Evolutionary conservation across 2,113 vertebrate genomes (phyloP).

Genomic region (Callipepla squamata): DNA sequence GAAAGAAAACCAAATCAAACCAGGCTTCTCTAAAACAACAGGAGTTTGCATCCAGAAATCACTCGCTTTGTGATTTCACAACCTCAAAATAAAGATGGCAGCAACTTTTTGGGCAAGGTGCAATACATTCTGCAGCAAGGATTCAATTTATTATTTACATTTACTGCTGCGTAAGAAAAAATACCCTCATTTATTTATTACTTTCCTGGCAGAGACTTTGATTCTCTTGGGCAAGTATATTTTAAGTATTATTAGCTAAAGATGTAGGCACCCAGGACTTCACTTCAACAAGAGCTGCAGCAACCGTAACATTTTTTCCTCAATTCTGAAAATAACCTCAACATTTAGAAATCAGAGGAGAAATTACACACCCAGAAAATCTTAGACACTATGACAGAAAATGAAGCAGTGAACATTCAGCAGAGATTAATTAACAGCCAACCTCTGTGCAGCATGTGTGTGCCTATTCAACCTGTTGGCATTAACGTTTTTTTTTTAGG

Average conservation of each 20-base stretch:
- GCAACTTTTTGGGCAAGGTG: background rate
- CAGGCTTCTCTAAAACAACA: background rate
- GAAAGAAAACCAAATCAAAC: background rate
- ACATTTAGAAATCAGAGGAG: constrained; percentile 14
- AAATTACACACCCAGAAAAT: constrained; percentile 14
- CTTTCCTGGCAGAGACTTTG: background rate
- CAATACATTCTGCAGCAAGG: background rate
- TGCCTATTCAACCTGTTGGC: background rate
- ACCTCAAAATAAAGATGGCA: background rate
- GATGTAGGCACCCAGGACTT: background rate
- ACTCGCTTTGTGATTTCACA: background rate
- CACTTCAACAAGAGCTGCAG: background rate
- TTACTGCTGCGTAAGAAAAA: background rate
- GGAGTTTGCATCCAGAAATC: background rate
- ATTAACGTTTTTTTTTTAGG: background rate
- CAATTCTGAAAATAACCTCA: constrained; percentile 17
- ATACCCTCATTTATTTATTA: background rate
- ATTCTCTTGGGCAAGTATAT: background rate
- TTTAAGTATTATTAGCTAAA: background rate
- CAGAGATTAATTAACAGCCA: constrained; percentile 37
- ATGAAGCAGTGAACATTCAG: background rate
- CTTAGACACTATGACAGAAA: constrained; percentile 17
- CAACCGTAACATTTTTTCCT: background rate
- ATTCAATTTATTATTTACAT: background rate
- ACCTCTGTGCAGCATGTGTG: background rate